Evolutionary conservation across 2,888 invertebrate species (phyloP).

Genomic region (Papilio protenor): DNA sequence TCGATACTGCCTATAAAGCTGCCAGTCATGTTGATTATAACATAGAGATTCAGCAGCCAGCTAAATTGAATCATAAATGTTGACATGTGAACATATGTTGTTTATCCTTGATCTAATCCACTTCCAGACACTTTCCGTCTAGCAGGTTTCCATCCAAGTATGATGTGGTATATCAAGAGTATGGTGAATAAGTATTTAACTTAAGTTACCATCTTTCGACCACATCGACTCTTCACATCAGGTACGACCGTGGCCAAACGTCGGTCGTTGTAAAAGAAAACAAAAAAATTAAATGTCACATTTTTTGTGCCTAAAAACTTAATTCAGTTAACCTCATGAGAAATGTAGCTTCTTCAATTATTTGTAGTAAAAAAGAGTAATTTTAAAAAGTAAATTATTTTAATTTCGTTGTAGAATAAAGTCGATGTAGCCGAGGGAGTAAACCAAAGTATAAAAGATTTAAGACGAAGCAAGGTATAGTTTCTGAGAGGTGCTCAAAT

Average conservation of each 20-base stretch:
- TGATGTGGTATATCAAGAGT: no score
- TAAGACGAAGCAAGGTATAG: neutral
- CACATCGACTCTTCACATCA: no score
- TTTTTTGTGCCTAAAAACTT: conserved; percentile 12
- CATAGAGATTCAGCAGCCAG: neutral
- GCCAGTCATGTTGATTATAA: neutral
- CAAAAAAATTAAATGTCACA: neutral
- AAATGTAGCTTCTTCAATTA: conserved; percentile 15
- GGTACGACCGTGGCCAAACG: no score
- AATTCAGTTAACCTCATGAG: neutral
- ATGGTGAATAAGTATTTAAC: no score
- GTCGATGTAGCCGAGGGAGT: neutral
- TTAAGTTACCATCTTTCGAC: no score
- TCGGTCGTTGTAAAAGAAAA: no score
- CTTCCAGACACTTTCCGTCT: neutral
- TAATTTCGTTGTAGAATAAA: conserved; percentile 30
- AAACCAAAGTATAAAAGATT: conserved; percentile 7
- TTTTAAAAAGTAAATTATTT: conserved; percentile 33
- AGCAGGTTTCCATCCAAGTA: no score
- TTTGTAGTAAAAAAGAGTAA: conserved; percentile 16
- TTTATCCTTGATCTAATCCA: neutral
- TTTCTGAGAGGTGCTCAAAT: neutral
- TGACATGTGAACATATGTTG: neutral
- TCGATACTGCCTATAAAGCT: conserved; percentile 1
- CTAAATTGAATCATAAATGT: neutral